Evolutionary conservation across 2,888 invertebrate genomes (phyloP).

Genomic region (Idaea straminata): DNA sequence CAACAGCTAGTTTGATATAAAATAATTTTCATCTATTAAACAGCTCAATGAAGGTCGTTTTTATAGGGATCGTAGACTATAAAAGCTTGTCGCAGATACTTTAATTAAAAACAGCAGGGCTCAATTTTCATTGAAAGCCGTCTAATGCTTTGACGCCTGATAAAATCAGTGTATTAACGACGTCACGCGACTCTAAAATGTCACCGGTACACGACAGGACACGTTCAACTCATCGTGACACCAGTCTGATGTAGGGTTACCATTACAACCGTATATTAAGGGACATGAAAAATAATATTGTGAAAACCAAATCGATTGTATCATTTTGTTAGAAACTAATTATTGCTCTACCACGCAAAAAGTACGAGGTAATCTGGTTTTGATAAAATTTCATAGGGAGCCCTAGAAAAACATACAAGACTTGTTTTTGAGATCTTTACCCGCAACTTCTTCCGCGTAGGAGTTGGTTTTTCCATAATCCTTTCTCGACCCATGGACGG

Average conservation of each 20-base stretch:
- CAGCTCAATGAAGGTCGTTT: background rate
- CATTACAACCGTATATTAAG: background rate
- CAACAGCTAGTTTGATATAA: too few relatives aligned
- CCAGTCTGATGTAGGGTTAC: background rate
- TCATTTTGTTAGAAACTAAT: too few relatives aligned
- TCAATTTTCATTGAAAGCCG: background rate
- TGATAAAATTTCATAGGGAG: too few relatives aligned
- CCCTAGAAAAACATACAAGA: too few relatives aligned
- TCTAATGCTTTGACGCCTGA: conserved; percentile 6
- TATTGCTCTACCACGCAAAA: too few relatives aligned
- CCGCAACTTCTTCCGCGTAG: too few relatives aligned
- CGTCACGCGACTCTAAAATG: conserved; percentile 10
- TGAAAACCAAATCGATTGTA: background rate
- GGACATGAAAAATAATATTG: background rate
- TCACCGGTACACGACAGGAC: conserved; percentile 13
- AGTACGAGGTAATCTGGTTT: too few relatives aligned
- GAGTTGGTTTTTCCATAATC: too few relatives aligned
- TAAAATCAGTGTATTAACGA: conserved; percentile 12
- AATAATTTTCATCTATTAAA: too few relatives aligned
- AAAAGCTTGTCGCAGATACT: background rate
- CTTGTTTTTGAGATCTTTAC: too few relatives aligned
- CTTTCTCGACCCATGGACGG: too few relatives aligned
- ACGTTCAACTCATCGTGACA: conserved; percentile 7
- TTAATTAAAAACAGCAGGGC: background rate
- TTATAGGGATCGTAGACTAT: background rate